phyloP scores from a whole-genome alignment of 1,140 invertebrate genomes.

The Drosophila rhopaloa region DNA sequence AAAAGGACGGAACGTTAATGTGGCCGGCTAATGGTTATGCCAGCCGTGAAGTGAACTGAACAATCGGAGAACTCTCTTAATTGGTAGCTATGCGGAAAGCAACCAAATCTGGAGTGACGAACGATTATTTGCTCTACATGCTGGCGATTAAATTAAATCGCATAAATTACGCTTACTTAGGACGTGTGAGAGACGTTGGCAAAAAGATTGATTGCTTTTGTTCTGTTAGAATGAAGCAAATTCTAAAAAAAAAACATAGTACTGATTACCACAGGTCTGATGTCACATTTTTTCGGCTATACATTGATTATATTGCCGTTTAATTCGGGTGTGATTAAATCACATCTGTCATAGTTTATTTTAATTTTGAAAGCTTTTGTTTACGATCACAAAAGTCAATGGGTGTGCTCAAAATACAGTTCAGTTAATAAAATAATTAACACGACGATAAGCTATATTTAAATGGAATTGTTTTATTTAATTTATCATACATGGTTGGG shows the following conservation, averaged over 20 bases:
- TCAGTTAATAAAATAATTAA: constrained; percentile 21
- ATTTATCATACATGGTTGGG: constrained; percentile 9
- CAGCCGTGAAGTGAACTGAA: constrained; percentile 41
- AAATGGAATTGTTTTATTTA: constrained; percentile 7
- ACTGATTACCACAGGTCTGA: constrained; percentile 34
- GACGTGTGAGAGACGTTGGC: constrained; percentile 23
- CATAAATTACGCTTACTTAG: constrained; percentile 55
- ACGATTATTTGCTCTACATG: constrained; percentile 30
- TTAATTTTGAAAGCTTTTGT: constrained; percentile 32
- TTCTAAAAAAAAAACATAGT: constrained; percentile 21
- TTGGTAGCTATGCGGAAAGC: constrained; percentile 60
- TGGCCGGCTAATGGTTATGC: constrained; percentile 30
- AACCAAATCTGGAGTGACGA: constrained; percentile 25
- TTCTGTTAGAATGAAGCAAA: constrained; percentile 15
- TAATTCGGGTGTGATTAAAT: constrained; percentile 44
- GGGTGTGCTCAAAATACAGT: constrained; percentile 4
- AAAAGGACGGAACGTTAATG: constrained; percentile 14
- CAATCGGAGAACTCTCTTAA: constrained; percentile 29
- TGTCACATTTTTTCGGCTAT: constrained; percentile 42
- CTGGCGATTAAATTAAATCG: constrained; percentile 32
- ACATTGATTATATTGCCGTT: constrained; percentile 35
- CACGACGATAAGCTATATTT: constrained; percentile 5
- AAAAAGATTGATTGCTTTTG: constrained; percentile 64
- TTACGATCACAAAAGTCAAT: constrained; percentile 21
- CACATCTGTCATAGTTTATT: constrained; percentile 49